These are phyloP conservation scores for Drosophila seclusa DNA, from an alignment of 2,888 invertebrate species.

Conservation along the genomic window DNA sequence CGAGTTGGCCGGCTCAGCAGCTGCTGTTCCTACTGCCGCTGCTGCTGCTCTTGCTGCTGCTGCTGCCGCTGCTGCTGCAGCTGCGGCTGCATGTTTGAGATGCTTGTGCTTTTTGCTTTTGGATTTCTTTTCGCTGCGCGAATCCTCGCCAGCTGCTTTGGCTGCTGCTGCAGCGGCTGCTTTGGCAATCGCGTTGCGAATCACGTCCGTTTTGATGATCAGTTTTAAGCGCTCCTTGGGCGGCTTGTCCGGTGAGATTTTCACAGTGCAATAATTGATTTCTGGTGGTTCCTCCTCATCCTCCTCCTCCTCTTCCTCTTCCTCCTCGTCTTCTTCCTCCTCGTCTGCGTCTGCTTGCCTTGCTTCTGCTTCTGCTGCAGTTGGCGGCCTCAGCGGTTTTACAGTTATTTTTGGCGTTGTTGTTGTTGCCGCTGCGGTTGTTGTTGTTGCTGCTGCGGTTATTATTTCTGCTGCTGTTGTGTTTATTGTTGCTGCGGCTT, in stretches of 20 bases:
- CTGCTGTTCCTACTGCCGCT: not conserved
- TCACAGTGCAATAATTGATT: slow-evolving; percentile 84
- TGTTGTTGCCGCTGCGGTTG: not conserved
- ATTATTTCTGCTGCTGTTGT: slow-evolving; percentile 55
- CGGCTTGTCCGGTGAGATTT: slow-evolving; percentile 84
- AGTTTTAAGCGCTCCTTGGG: slow-evolving; percentile 86
- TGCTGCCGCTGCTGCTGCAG: slow-evolving; percentile 17
- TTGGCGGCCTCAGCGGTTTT: slow-evolving; percentile 74
- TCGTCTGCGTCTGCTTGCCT: slow-evolving; percentile 11
- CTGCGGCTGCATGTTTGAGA: slow-evolving; percentile 65
- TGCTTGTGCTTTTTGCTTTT: slow-evolving; percentile 84
- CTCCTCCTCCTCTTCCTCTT: slow-evolving; percentile 67
- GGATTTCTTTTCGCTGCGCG: slow-evolving; percentile 71
- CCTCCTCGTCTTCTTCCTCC: slow-evolving; percentile 64
- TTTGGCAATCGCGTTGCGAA: slow-evolving; percentile 83
- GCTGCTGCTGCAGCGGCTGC: slow-evolving; percentile 83
- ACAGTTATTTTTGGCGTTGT: slow-evolving; percentile 81
- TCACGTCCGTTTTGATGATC: slow-evolving; percentile 84
- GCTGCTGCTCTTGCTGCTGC: slow-evolving; percentile 31
- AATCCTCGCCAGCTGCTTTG: slow-evolving; percentile 61
- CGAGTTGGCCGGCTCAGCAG: slow-evolving; percentile 28
- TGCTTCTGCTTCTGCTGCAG: slow-evolving; percentile 36
- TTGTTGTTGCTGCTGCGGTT: slow-evolving; percentile 15
- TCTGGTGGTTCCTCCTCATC: slow-evolving; percentile 82
- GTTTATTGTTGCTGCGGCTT: slow-evolving; percentile 8